Evolutionary conservation across 2,113 vertebrate genomes (phyloP).

Genomic region (Dascyllus trimaculatus): DNA sequence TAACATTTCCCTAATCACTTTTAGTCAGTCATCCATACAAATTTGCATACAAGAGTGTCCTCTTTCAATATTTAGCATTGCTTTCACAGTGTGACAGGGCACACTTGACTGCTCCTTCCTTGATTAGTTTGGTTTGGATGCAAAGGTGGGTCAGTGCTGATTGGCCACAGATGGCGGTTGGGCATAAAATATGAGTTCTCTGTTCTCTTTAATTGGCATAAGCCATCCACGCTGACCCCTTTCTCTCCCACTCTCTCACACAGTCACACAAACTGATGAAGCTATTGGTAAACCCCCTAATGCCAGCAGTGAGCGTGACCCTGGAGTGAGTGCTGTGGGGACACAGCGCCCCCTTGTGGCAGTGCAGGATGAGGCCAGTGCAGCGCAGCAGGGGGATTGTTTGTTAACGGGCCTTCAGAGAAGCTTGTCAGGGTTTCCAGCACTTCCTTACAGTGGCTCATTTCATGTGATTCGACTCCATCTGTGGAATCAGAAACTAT

Average conservation of each 20-base stretch:
- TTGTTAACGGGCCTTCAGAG: background rate
- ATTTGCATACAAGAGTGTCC: conserved; percentile 10
- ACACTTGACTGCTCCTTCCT: background rate
- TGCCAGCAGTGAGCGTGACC: conserved; percentile 74
- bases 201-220: conserved; percentile 7
- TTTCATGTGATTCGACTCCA: too few species aligned
- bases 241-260: background rate
- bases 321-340: background rate
- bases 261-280: conserved; percentile 67
- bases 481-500: too few species aligned
- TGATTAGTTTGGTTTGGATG: conserved; percentile 4
- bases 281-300: conserved; percentile 86
- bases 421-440: too few species aligned
- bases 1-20: too few species aligned
- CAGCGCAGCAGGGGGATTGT: background rate
- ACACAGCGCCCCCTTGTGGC: conserved; percentile 10
- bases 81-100: background rate
- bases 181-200: background rate
- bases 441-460: too few species aligned
- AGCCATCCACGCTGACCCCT: conserved; percentile 1
- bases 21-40: background rate
- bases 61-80: conserved; percentile 3
- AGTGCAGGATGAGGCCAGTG: background rate
- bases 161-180: background rate
- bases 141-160: conserved; percentile 4